These are phyloP conservation scores for Muscicapa comitata DNA, from an alignment of 2,797 vertebrate species.

Conservation along the genomic window DNA sequence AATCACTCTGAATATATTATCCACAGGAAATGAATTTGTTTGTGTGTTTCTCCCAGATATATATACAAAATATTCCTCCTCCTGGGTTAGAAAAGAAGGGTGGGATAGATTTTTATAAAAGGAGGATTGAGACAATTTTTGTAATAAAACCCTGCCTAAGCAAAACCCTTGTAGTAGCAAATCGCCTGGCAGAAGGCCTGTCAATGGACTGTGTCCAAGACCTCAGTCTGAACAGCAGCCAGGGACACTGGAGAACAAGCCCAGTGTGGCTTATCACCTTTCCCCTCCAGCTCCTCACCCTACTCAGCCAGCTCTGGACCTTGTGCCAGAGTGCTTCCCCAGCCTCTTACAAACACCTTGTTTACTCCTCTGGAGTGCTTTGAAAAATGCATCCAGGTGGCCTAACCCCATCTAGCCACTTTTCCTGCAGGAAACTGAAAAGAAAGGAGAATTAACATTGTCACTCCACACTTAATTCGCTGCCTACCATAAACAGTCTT, in stretches of 20 bases:
- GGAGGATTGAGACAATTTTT: constrained; percentile 54
- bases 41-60: constrained; percentile 50
- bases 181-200: constrained; percentile 62
- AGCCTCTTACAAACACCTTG: neutral
- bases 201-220: constrained; percentile 50
- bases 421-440: constrained; percentile 36
- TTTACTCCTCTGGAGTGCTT: constrained; percentile 51
- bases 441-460: neutral
- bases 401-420: constrained; percentile 18
- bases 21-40: constrained; percentile 37
- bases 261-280: constrained; percentile 56
- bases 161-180: constrained; percentile 49
- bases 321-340: neutral
- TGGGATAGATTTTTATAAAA: constrained; percentile 52
- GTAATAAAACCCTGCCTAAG: constrained; percentile 53
- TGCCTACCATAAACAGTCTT: neutral
- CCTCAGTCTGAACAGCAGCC: constrained; percentile 50
- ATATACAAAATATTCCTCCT: constrained; percentile 39
- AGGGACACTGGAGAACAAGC: constrained; percentile 42
- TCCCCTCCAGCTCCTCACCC: neutral
- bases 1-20: constrained; percentile 58
- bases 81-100: neutral
- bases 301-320: neutral
- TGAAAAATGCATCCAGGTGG: constrained; percentile 51
- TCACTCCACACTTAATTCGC: neutral